Evolutionary conservation across 2,797 vertebrate genomes (phyloP).

Genomic region (Simalia tracyae): DNA sequence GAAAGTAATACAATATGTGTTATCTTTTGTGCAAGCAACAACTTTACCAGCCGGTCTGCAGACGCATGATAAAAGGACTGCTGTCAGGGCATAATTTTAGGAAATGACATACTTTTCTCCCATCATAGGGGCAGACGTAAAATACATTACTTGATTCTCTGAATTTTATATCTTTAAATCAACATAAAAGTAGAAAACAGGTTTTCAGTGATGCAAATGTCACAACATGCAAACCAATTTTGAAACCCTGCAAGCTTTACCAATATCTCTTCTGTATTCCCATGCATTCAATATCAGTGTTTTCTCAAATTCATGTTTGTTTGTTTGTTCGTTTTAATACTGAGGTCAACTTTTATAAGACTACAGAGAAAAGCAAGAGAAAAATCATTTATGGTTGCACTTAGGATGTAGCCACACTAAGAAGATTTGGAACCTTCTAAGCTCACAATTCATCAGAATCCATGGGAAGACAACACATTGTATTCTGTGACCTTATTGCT

Average conservation of each 20-base stretch:
- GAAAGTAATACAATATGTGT: background rate
- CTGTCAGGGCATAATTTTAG: background rate
- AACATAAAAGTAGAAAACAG: background rate
- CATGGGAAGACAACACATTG: slow-evolving; percentile 4
- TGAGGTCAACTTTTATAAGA: background rate
- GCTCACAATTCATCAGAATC: slow-evolving; percentile 16
- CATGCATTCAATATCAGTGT: background rate
- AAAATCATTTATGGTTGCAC: background rate
- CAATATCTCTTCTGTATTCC: background rate
- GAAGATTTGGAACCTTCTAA: background rate
- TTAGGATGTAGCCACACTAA: background rate
- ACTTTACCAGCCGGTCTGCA: background rate
- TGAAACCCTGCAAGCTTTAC: background rate
- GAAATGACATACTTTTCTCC: background rate
- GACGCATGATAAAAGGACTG: background rate
- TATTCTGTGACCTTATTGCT: slow-evolving; percentile 19
- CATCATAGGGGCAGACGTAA: background rate
- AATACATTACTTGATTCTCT: background rate
- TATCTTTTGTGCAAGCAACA: background rate
- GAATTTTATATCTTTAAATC: background rate
- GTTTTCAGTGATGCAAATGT: background rate
- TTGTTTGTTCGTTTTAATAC: background rate
- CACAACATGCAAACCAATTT: background rate
- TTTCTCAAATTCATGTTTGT: background rate
- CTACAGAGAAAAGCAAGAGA: background rate